Base-by-base conservation (phyloP, 1,140 invertebrate species). In the Neoseiulus cucumeris region DNA sequence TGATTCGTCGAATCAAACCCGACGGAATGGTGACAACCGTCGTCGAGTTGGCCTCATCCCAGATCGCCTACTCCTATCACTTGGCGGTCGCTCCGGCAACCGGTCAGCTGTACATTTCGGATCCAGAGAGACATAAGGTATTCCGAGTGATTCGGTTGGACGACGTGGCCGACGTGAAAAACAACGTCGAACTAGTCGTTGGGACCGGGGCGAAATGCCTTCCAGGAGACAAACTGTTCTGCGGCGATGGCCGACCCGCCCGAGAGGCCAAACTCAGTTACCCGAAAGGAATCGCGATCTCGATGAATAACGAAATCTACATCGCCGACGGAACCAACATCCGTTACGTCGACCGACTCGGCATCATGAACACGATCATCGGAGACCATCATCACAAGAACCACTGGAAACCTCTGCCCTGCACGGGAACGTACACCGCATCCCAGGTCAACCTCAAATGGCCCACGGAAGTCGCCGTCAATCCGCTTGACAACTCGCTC, bases 151-250 rank as follows among this genome's bases (percentile, higher is more conserved):
- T 72, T 30, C 67, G 82, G 0, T 75, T 91, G 64, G 84, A 86
- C 65, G 83, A 85, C 70, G 84, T 90, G 1, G 79, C 83, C 66
- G 87, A 92, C 75, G 87, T 89, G 0, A 79, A 81, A 28, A 83
- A 86, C 20, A 93, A 93, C 74, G 87, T 85, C 68, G 89, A 93
- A 75, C 79, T 87, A 0, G 86, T 94, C 17, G 91, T 94, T 44
- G 94, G 94, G 6, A 94, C 85, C 72, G 93, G 93, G n/a, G 88
- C 91, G 71, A 80, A 91, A 68, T 98, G 94, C 76, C 87, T 93
- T 65, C 92, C 91, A 5, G 91, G 91, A 2, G 91, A 95, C 72
- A 81, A 84, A 69, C 80, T 79, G 51, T 86, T 87, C 66, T 98
- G 94, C 76, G 94, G 94, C 5, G 94, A 98, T 76, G 89, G 89